Evolutionary conservation across 2,888 invertebrate genomes (phyloP).

Genomic region (Leptopterna dolabrata): DNA sequence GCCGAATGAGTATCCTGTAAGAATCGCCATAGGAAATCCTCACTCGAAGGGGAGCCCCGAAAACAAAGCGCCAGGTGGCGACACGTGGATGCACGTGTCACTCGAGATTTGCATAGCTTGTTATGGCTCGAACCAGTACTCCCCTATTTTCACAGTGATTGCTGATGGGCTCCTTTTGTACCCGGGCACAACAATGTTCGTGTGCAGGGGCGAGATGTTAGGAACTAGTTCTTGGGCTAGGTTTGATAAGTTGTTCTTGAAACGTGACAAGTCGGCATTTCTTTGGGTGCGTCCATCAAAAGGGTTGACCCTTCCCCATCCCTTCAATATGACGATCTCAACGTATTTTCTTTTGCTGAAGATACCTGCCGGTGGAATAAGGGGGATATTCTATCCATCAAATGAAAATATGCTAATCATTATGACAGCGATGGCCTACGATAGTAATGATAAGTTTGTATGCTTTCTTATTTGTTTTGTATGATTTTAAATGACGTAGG

Average conservation of each 20-base stretch:
- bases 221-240: constrained; percentile 19
- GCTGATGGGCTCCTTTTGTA: background rate
- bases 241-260: constrained; percentile 15
- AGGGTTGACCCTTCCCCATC: background rate
- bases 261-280: background rate
- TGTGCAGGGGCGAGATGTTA: constrained; percentile 1
- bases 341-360: background rate
- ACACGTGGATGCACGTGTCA: constrained; percentile 31
- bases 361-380: too few relatives aligned
- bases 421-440: too few relatives aligned
- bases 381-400: too few relatives aligned
- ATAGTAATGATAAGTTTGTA: too few relatives aligned
- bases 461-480: too few relatives aligned
- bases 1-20: background rate
- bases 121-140: background rate
- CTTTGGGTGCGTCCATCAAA: background rate
- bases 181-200: background rate
- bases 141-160: background rate
- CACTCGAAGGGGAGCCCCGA: background rate
- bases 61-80: constrained; percentile 25
- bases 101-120: constrained; percentile 16
- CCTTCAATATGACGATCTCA: background rate
- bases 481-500: too few relatives aligned
- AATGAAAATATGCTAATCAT: too few relatives aligned
- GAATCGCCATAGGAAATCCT: constrained; percentile 16